Conservation (phyloP, 2,888 invertebrate genomes). For the Aleiodes alternator region DNA sequence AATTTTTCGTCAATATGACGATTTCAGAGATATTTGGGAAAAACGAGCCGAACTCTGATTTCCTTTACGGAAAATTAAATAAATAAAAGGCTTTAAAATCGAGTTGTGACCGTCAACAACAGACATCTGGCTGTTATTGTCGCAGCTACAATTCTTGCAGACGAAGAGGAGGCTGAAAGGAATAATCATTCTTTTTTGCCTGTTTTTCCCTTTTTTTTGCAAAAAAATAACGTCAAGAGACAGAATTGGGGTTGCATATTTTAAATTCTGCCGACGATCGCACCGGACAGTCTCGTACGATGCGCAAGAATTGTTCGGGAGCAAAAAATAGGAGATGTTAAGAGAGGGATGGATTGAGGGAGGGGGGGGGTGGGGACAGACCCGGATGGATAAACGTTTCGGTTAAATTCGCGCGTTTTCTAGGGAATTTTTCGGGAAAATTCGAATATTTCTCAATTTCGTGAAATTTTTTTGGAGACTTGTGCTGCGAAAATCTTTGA, state of each 20-base stretch:
- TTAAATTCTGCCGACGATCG: constrained; percentile 71
- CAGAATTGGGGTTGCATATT: constrained; percentile 67
- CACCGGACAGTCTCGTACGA: constrained; percentile 59
- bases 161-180: constrained; percentile 26
- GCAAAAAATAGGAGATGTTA: constrained; percentile 31
- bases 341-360: constrained; percentile 7
- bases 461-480: neutral
- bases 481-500: constrained; percentile 5
- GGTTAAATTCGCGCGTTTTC: constrained; percentile 69
- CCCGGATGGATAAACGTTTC: constrained; percentile 50
- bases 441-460: too few relatives aligned
- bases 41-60: too few relatives aligned
- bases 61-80: too few relatives aligned
- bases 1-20: too few relatives aligned
- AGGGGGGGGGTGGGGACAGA: too few relatives aligned
- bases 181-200: neutral
- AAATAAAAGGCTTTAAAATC: constrained; percentile 4
- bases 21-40: too few relatives aligned
- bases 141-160: constrained; percentile 30
- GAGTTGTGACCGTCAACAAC: constrained; percentile 27
- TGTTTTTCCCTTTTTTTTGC: neutral
- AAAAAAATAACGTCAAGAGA: constrained; percentile 32
- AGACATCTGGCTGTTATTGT: constrained; percentile 47
- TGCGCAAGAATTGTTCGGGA: constrained; percentile 47
- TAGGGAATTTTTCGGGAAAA: constrained; percentile 24